Evolutionary conservation across 1,140 invertebrate species (phyloP).

Genomic region (Polypedilum vanderplanki): DNA sequence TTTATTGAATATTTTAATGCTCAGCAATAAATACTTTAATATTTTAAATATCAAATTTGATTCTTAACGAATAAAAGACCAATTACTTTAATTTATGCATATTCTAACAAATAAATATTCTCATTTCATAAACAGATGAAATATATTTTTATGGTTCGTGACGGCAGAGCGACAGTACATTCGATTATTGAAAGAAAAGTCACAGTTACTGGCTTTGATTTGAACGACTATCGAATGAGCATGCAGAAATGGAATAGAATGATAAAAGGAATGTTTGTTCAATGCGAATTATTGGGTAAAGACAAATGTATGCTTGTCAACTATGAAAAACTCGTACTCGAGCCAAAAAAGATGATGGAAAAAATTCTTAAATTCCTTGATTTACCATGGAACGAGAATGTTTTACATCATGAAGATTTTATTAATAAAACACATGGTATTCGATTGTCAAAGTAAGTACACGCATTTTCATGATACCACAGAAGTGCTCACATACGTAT

Average conservation of each 20-base stretch:
- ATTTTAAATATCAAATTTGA: no score
- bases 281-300: constrained; percentile 85
- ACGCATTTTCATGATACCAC: background rate
- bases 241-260: constrained; percentile 94
- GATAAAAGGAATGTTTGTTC: constrained; percentile 87
- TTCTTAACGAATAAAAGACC: no score
- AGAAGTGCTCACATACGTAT: background rate
- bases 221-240: constrained; percentile 87
- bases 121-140: constrained; percentile 56
- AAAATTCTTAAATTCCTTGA: constrained; percentile 86
- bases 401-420: constrained; percentile 94
- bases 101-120: constrained; percentile 59
- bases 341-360: constrained; percentile 83
- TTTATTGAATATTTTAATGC: no score
- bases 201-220: constrained; percentile 96
- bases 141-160: constrained; percentile 96
- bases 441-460: constrained; percentile 78
- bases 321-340: constrained; percentile 95
- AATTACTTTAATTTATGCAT: no score
- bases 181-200: constrained; percentile 95
- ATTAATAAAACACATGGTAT: constrained; percentile 95
- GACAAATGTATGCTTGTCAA: constrained; percentile 79
- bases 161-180: constrained; percentile 95
- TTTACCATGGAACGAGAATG: constrained; percentile 91
- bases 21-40: no score